Base-by-base conservation (phyloP, 1,140 invertebrate species). In the Hyles vespertilio region DNA sequence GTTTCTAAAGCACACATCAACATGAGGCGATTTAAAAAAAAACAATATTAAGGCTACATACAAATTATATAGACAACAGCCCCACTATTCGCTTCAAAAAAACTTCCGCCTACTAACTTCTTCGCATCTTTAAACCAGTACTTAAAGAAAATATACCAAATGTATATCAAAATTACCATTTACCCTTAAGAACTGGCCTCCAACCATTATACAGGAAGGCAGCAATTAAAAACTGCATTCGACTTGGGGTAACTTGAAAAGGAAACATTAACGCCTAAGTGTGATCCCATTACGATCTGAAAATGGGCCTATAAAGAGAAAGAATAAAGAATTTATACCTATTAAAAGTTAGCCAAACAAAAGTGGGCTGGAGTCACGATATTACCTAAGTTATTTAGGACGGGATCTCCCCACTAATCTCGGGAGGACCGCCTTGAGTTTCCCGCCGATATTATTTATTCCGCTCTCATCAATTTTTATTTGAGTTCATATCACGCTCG, bases 261-360 rank as follows among this genome's bases (percentile, higher is more conserved):
- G 9, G 50, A 34, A 51, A 51, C 32, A 34, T 51, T 51, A 51
- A 34, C 32, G 32, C 8, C 50, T 32, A 51, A 34, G 50, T 51
- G 50, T 51, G 50, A 51, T 51, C 50, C 50, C 32, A 51, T 51
- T 51, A 51, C 50, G 50, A 10, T n/a, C 32, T 33, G 32, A 51
- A 51, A 51, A 51, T 51, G 50, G 50, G 32, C 50, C 50, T 11
- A 51, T 51, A 51, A 51, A 51, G 50, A 51, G 34, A 51, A n/a
- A 22, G 34, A 32, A 51, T 51, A 51, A 51, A 51, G 50, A 51
- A 51, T 51, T 34, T 51, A 51, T 51, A 54, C 40, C 34, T 44
- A 54, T 54, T 54, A 54, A 54, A 32, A 54, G 52, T 54, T 44
- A 12, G 36, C 34, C 52, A 54, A 54, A 54, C 52, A 54, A 54